Evolutionary conservation across 2,797 vertebrate genomes (phyloP).

Genomic region (Pseudochromis fuscus): DNA sequence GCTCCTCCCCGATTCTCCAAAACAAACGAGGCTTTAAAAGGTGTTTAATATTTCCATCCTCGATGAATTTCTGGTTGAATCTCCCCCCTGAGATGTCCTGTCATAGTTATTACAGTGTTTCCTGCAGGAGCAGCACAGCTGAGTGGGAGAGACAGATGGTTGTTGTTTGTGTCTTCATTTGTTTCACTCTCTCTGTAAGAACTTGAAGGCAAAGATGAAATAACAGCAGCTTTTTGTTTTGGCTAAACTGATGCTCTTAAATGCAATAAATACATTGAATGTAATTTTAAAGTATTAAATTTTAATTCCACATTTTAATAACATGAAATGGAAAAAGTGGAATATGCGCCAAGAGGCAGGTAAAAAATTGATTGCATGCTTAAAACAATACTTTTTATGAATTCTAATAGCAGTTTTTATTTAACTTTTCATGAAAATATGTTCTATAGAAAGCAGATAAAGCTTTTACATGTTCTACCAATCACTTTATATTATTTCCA

Average conservation of each 20-base stretch:
- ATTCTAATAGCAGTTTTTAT: no score
- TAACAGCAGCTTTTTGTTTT: neutral
- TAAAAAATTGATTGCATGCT: no score
- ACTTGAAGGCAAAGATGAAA: neutral
- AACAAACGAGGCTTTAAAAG: constrained; percentile 19
- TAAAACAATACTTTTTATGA: no score
- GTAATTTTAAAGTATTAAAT: neutral
- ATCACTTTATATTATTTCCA: no score
- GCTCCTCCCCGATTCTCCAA: constrained; percentile 27
- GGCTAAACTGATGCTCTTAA: constrained; percentile 4
- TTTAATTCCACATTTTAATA: neutral
- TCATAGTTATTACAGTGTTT: constrained; percentile 2
- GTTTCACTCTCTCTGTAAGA: constrained; percentile 11
- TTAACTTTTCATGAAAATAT: no score
- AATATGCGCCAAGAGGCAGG: neutral
- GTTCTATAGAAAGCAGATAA: no score
- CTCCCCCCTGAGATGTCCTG: neutral
- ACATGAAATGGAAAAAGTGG: neutral
- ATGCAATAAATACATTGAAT: neutral
- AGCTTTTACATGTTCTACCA: neutral
- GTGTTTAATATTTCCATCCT: constrained; percentile 32
- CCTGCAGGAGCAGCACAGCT: neutral
- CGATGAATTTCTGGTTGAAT: constrained; percentile 9
- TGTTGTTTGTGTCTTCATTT: constrained; percentile 4
- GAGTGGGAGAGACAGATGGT: constrained; percentile 20